Percentiles rank a stretch among this genome's conserved stretches.
Conservation (phyloP, 2,113 vertebrate species). For the Columba livia region DNA sequence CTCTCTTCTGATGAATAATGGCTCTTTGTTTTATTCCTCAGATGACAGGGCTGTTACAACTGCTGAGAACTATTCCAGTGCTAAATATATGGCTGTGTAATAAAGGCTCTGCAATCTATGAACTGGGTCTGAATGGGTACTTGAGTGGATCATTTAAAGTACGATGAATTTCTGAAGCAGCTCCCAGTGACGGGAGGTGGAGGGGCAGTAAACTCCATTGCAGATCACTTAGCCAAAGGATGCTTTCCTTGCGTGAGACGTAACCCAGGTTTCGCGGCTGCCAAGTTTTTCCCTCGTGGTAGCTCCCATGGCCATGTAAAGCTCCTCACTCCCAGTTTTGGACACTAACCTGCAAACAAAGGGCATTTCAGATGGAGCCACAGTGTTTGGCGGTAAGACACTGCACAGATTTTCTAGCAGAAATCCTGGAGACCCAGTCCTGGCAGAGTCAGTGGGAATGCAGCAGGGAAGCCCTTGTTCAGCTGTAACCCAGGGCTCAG, state of each 20-base stretch:
- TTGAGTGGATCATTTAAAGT: constrained; percentile 53
- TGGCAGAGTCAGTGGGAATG: neutral
- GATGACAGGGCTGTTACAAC: constrained; percentile 43
- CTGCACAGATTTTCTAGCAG: neutral
- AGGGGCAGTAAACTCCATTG: neutral
- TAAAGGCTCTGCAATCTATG: constrained; percentile 51
- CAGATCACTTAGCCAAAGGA: neutral
- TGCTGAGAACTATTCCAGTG: constrained; percentile 11
- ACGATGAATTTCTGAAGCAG: constrained; percentile 40
- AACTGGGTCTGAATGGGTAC: constrained; percentile 40
- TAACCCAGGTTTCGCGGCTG: neutral
- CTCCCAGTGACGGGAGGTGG: neutral
- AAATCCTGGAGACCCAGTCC: neutral
- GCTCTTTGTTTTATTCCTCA: constrained; percentile 58
- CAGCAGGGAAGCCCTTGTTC: neutral
- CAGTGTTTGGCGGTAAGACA: neutral
- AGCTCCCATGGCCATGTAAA: neutral
- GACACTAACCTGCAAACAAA: neutral
- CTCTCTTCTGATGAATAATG: constrained; percentile 50
- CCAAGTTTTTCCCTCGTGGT: neutral
- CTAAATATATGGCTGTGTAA: constrained; percentile 49
- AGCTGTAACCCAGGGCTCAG: neutral
- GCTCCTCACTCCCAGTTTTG: neutral
- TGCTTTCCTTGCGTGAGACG: neutral
- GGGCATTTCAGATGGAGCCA: neutral